Evolutionary conservation across 1,140 invertebrate genomes (phyloP).

Genomic region (Drosophila baimaii): DNA sequence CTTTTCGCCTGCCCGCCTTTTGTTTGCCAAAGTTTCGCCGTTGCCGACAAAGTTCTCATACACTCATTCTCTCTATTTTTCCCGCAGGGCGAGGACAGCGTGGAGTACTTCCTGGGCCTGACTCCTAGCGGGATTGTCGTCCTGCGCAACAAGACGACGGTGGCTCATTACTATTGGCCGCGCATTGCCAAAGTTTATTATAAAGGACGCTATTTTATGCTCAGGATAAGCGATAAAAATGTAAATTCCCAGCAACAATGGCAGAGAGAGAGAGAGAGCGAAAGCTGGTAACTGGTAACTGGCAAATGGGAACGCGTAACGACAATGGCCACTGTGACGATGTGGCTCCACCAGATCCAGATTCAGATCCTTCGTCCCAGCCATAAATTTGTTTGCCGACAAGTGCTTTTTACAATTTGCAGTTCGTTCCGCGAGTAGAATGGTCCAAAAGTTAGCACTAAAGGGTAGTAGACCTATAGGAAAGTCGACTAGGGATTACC

Average conservation of each 20-base stretch:
- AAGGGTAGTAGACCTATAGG: conserved; percentile 22
- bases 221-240: conserved; percentile 97
- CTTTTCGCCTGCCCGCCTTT: conserved; percentile 55
- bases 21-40: conserved; percentile 52
- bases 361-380: conserved; percentile 33
- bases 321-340: conserved; percentile 51
- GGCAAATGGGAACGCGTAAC: conserved; percentile 20
- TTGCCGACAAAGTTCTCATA: conserved; percentile 47
- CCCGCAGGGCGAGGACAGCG: conserved; percentile 96
- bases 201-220: conserved; percentile 98
- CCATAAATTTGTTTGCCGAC: conserved; percentile 73
- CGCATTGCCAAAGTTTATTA: conserved; percentile 98
- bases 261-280: conserved; percentile 14
- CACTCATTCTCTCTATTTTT: conserved; percentile 50
- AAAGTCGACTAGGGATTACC: neutral
- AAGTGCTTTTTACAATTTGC: conserved; percentile 79
- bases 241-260: conserved; percentile 87
- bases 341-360: conserved; percentile 43
- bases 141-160: conserved; percentile 97
- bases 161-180: conserved; percentile 99
- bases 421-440: conserved; percentile 67
- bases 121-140: conserved; percentile 99
- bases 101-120: conserved; percentile 97
- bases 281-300: conserved; percentile 22
- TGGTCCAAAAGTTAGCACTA: conserved; percentile 33